Base-by-base conservation (phyloP, 1,140 invertebrate genomes). In the Oppia nitens region DNA sequence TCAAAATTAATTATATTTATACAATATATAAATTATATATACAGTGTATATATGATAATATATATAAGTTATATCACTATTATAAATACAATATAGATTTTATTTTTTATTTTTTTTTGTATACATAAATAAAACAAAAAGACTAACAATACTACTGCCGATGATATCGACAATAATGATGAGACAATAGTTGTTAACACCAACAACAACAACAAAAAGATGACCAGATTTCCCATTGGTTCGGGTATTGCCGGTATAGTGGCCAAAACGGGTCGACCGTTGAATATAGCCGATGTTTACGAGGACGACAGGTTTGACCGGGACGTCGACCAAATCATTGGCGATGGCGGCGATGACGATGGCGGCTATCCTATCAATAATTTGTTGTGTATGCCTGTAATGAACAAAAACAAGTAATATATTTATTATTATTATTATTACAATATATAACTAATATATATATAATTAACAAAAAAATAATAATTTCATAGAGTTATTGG, bases 371-470 rank as follows among this genome's bases (percentile, higher is more conserved):
- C 75, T 61, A 87, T 84, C 2, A 75, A 76, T 63, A 80, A 79
- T 14, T 85, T 89, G 40, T 74, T 90, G 0, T 88, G 86, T 68
- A 88, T 89, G 85, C 86, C 86, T 0, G 84, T 90, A 51, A 82
- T 76, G 68, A 85, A 85, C 51, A 72, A 83, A 60, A 79, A 79
- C 20, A 75, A 75, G 73, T 73, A 63, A n/a, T n/a, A n/a, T n/a
- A n/a, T n/a, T n/a, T n/a, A n/a, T n/a, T n/a, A n/a, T n/a, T n/a
- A n/a, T n/a, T n/a, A n/a, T n/a, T n/a, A n/a, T n/a, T n/a, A n/a
- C n/a, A n/a, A n/a, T n/a, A n/a, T n/a, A n/a, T n/a, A n/a, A n/a
- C n/a, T n/a, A n/a, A n/a, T n/a, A n/a, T n/a, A n/a, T n/a, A 12
- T n/a, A 49, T 21, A 49, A 23, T 47, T 26, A 60, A 45, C 1